phyloP scores from a whole-genome alignment of 2,113 vertebrate genomes.

The Origma solitaria region DNA sequence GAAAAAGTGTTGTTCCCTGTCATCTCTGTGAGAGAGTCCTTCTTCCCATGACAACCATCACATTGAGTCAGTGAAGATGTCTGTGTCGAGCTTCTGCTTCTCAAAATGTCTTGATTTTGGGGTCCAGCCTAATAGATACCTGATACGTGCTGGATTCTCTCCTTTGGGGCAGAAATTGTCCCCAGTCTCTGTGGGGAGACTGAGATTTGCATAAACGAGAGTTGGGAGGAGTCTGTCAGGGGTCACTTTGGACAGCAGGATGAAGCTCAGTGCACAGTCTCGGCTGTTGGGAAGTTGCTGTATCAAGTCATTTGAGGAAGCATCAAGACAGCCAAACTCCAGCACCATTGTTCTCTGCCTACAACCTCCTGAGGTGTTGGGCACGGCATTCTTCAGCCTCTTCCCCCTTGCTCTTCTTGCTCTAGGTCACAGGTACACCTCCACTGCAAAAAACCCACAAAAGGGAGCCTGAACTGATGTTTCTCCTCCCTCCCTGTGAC shows the following conservation, averaged over 20 bases:
- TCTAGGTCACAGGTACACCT: not conserved
- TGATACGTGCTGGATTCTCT: not conserved
- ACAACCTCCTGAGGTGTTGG: not conserved
- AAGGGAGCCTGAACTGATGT: not conserved
- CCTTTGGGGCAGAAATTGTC: not conserved
- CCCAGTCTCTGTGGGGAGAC: not conserved
- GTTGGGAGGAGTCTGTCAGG: not conserved
- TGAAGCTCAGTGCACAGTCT: not conserved
- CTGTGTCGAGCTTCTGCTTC: not conserved
- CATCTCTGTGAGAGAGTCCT: not conserved
- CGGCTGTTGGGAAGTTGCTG: not conserved
- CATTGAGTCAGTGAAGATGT: not conserved
- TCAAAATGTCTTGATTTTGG: not conserved
- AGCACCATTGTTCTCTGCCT: not conserved
- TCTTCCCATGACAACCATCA: fast-evolving
- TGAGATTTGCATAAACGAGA: not conserved
- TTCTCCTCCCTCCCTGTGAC: not conserved
- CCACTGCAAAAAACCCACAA: not conserved
- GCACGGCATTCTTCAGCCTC: not conserved
- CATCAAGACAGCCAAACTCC: not conserved
- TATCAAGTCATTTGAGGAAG: not conserved
- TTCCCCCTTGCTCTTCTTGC: not conserved
- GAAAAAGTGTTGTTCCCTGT: not conserved
- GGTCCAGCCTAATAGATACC: not conserved
- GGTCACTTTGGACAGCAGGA: not conserved